Base-by-base conservation (phyloP, 1,140 invertebrate genomes). In the Spodoptera litura region DNA sequence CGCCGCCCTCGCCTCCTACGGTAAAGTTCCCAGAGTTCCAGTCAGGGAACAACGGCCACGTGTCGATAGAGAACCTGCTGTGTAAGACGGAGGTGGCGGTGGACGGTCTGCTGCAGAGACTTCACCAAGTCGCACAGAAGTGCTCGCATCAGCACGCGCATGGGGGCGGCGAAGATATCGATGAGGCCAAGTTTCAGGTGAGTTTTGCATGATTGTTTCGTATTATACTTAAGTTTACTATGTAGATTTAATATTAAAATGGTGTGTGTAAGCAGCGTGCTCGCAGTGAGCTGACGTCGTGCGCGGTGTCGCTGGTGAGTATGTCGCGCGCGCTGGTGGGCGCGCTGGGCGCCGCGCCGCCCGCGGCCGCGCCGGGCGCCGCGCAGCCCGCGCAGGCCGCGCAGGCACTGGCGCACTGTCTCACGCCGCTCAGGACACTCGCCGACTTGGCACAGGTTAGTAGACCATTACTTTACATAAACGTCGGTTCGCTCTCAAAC, bases 291-390 rank as follows among this genome's bases (percentile, higher is more conserved):
- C 92, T 98, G n/a, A 97, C 97, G 0, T 95, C 96, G 44, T 97
- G 98, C 89, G 97, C 97, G 0, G 95, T 98, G 68, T 96, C 97
- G 10, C 96, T 98, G 84, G 97, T 98, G 52, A 97, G 97, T 0
- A 96, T 97, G 35, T 98, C 97, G 9, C 98, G 98, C 82, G 94
- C 97, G 53, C 95, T 99, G 79, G 98, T 98, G 12, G 97, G 97
- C 61, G 96, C 97, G 62, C 96, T 97, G 87, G 97, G 97, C 73
- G n/a, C n/a, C n/a, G 88, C 66, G 95, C 95, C 4, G 88, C 92
- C 15, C 95, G 66, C 31, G 62, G 92, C 96, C 35, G 94, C 95
- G 4, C 95, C n/a, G n/a, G n/a, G n/a, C n/a, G n/a, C n/a, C n/a
- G 88, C 66, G 95, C 95, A 4, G 88, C 92, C 15, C 95, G 66